phyloP scores from a whole-genome alignment of 2,888 invertebrate genomes.

The Ennomos erosarius region DNA sequence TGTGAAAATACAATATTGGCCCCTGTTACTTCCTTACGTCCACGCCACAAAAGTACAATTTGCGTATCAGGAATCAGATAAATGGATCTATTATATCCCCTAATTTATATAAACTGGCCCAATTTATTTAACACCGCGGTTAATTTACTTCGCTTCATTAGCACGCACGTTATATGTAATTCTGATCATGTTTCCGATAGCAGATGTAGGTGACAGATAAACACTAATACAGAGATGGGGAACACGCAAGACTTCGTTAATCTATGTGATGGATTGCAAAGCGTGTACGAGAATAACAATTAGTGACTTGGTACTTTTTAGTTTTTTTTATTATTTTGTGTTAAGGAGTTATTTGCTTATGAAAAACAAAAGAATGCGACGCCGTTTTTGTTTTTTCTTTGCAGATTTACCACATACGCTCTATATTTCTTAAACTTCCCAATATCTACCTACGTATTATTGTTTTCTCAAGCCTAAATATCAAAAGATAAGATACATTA shows the following conservation, averaged over 20 bases:
- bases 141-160: conserved; percentile 15
- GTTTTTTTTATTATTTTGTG: neutral
- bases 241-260: conserved; percentile 17
- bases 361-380: neutral
- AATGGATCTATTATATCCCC: neutral
- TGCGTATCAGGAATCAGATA: too few relatives aligned
- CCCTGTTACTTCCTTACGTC: too few relatives aligned
- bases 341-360: too few relatives aligned
- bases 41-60: too few relatives aligned
- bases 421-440: too few relatives aligned
- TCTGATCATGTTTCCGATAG: conserved; percentile 17
- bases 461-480: too few relatives aligned
- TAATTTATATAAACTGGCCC: conserved; percentile 2
- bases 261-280: conserved; percentile 6
- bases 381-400: too few relatives aligned
- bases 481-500: too few relatives aligned
- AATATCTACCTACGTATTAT: too few relatives aligned
- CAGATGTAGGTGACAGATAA: conserved; percentile 26
- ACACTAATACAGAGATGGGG: conserved; percentile 13
- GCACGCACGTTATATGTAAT: conserved; percentile 15
- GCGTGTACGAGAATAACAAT: conserved; percentile 6
- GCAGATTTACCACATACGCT: too few relatives aligned
- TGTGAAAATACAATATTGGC: too few relatives aligned
- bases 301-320: neutral
- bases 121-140: conserved; percentile 10